These are phyloP conservation scores for Cheilosia impressa DNA, from an alignment of 2,888 invertebrate species.

Conservation along the genomic window DNA sequence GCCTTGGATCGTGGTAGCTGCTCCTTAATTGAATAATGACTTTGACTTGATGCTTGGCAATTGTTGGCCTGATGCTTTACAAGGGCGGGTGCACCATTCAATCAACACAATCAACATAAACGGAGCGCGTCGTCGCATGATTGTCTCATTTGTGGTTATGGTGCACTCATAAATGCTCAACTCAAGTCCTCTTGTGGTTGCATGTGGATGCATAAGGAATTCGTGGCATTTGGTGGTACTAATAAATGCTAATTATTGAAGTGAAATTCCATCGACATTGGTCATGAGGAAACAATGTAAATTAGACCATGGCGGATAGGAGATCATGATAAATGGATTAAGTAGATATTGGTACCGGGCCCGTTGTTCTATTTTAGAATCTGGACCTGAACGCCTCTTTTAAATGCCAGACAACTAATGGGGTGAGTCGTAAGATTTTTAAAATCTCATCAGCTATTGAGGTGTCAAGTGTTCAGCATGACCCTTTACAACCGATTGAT, in stretches of 20 bases:
- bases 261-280: conserved; percentile 18
- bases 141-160: conserved; percentile 60
- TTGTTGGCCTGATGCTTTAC: conserved; percentile 43
- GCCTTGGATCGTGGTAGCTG: neutral
- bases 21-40: conserved; percentile 73
- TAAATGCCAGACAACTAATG: neutral
- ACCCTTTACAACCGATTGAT: too few species aligned
- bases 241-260: conserved; percentile 61
- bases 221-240: conserved; percentile 36
- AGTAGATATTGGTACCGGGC: neutral
- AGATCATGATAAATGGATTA: conserved; percentile 38
- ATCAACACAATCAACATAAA: conserved; percentile 73
- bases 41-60: conserved; percentile 63
- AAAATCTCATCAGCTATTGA: too few species aligned
- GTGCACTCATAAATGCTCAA: conserved; percentile 41
- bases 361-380: too few species aligned
- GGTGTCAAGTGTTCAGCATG: too few species aligned
- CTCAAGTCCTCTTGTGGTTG: neutral
- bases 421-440: too few species aligned
- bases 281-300: conserved; percentile 14
- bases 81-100: conserved; percentile 69
- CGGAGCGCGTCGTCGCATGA: conserved; percentile 54
- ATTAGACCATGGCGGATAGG: conserved; percentile 33
- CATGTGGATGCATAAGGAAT: conserved; percentile 23
- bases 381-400: neutral